Evolutionary conservation across 2,797 vertebrate species (phyloP).

Genomic region (Chiropotes sagulatus): DNA sequence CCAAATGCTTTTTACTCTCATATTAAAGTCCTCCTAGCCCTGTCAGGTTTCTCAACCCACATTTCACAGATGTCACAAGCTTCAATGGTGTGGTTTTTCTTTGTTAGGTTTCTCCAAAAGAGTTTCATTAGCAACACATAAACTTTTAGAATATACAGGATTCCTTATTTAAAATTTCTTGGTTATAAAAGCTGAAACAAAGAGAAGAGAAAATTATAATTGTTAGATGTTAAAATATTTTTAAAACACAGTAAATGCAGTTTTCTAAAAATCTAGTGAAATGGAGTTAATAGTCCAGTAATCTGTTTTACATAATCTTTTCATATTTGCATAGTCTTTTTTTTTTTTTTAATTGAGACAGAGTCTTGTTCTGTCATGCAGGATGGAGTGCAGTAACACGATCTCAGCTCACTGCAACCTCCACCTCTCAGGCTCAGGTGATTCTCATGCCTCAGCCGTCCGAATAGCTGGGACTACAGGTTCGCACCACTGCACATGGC

Average conservation of each 20-base stretch:
- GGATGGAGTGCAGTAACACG: not conserved
- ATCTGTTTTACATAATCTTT: not conserved
- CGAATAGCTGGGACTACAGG: not conserved
- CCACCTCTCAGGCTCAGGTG: not conserved
- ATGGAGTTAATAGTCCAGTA: not conserved
- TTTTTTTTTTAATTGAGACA: not conserved
- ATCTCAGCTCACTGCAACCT: not conserved
- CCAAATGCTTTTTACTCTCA: not conserved
- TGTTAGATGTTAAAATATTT: slow-evolving; percentile 9
- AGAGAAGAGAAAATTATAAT: not conserved
- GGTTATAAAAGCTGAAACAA: slow-evolving; percentile 68
- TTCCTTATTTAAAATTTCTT: slow-evolving; percentile 36
- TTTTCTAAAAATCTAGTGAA: slow-evolving; percentile 17
- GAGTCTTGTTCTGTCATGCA: not conserved
- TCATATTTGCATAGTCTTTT: not conserved
- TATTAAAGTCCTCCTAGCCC: not conserved
- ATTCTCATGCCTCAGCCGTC: not conserved
- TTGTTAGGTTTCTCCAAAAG: slow-evolving; percentile 30
- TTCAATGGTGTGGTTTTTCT: not conserved
- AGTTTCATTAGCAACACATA: slow-evolving; percentile 49
- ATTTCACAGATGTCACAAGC: not conserved
- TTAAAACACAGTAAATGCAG: not conserved
- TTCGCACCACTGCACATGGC: not conserved
- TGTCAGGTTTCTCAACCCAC: slow-evolving; percentile 16
- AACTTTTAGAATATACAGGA: slow-evolving; percentile 42